Evolutionary conservation across 2,888 invertebrate genomes (phyloP), one percentile per base, ranked within the genome.

Genomic region (Agrochola circellaris): DNA sequence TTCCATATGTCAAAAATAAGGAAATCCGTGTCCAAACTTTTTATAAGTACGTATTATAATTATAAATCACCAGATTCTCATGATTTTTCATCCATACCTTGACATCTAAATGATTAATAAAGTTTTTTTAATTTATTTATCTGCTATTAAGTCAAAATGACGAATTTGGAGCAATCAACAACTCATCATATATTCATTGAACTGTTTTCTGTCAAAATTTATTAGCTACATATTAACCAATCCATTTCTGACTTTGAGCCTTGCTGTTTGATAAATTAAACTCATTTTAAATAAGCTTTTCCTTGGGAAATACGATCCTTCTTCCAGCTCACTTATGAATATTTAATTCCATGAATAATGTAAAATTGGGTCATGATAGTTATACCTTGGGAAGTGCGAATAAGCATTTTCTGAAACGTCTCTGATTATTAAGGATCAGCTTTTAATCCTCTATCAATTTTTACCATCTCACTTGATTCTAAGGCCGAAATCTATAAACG

Each of bases 81-180:
- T 62, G 2, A 62, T 68, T 78, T 74, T 38, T 20, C 34, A 67
- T 61, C 6, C 45, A 54, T 38, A 54, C 78, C 86, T 87, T 79
- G 87, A 78, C 83, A 81, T 83, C 42, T 74, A 48, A 68, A 48
- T 23, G 15, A 75, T 45, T n/a, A 6, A 75, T 75, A 67, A 30
- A 58, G 23, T 30, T 64, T 64, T 58, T 65, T 13, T 13, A 48
- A 74, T 5, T 42, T 60, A 48, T 45, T 66, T 20, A 15, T 26
- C 13, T 65, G 42, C 26, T 60, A 73, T 67, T n/a, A 60, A 13
- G 38, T 48, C 51, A 51, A 7, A 15, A 30, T 42, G 11, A 45
- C 42, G 51, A 38, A 82, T 83, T 45, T 45, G 1, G 67, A 71
- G 54, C 67, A 75, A 79, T 70, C 23, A 64, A 51, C 48, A 42